phyloP scores from a whole-genome alignment of 2,888 invertebrate genomes.

The Caenorhabditis drosophilae region DNA sequence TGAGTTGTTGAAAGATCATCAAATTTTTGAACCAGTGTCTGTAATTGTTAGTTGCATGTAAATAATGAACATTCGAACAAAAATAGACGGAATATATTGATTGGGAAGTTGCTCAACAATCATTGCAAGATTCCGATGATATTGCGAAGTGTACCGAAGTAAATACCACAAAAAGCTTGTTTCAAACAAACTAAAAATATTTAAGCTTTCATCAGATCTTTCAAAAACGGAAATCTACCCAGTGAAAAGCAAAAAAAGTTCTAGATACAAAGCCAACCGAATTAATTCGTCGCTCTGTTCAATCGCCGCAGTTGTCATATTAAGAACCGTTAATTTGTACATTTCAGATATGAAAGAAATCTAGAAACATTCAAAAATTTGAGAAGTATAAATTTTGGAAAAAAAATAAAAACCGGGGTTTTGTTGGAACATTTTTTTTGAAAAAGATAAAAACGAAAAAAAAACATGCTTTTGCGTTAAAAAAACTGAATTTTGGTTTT shows the following conservation, averaged over 20 bases:
- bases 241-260: slow-evolving; percentile 15
- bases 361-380: too few relatives aligned
- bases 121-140: slow-evolving; percentile 30
- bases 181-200: slow-evolving; percentile 3
- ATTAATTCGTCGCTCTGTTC: slow-evolving; percentile 19
- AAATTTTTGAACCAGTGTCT: background rate
- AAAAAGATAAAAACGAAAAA: too few relatives aligned
- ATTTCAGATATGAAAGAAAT: too few relatives aligned
- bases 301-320: slow-evolving; percentile 29
- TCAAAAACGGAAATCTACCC: too few relatives aligned
- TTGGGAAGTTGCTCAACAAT: slow-evolving; percentile 27
- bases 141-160: slow-evolving; percentile 18
- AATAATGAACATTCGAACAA: slow-evolving; percentile 33
- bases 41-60: slow-evolving; percentile 17
- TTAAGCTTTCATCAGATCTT: too few relatives aligned
- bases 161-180: slow-evolving; percentile 28
- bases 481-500: too few relatives aligned
- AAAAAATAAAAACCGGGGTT: too few relatives aligned
- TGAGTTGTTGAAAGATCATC: too few relatives aligned
- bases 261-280: slow-evolving; percentile 13
- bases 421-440: too few relatives aligned
- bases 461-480: too few relatives aligned
- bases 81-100: slow-evolving; percentile 28
- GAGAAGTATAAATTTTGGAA: too few relatives aligned
- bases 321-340: slow-evolving; percentile 32